Evolutionary conservation across 2,888 invertebrate species (phyloP).

Genomic region (Drosophila pseudotalamancana): DNA sequence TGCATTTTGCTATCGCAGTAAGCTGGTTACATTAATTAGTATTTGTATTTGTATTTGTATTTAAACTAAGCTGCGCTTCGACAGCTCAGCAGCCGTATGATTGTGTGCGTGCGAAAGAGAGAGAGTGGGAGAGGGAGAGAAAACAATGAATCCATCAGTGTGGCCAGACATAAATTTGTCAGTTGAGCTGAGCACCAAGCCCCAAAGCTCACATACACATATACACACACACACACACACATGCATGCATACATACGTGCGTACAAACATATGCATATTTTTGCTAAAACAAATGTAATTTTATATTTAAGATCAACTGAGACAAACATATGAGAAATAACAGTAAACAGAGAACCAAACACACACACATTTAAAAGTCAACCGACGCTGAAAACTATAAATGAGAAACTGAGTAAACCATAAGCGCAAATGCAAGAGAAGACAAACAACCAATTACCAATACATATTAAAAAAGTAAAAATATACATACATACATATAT

Average conservation of each 20-base stretch:
- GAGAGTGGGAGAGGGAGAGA: neutral
- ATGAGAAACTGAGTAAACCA: slow-evolving; percentile 46
- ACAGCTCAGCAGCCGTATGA: neutral
- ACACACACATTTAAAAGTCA: slow-evolving; percentile 21
- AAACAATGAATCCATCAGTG: neutral
- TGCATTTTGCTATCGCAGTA: slow-evolving; percentile 4
- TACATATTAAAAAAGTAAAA: neutral
- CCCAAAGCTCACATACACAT: neutral
- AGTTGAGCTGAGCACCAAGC: slow-evolving; percentile 6
- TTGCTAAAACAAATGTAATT: slow-evolving; percentile 39
- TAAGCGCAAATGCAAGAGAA: slow-evolving; percentile 48
- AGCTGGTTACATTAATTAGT: slow-evolving; percentile 4
- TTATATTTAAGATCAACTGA: slow-evolving; percentile 41
- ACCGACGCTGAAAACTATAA: slow-evolving; percentile 57
- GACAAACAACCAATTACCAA: slow-evolving; percentile 52
- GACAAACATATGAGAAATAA: slow-evolving; percentile 24
- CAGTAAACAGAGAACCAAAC: slow-evolving; percentile 36
- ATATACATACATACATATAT: slow-evolving; percentile 41
- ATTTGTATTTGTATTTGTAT: neutral
- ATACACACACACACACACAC: neutral
- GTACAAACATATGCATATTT: slow-evolving; percentile 8
- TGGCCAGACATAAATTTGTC: neutral
- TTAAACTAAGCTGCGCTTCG: neutral
- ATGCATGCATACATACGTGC: neutral
- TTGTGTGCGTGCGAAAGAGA: neutral